Evolutionary conservation across 2,888 invertebrate species (phyloP).

Genomic region (Griposia aprilina): DNA sequence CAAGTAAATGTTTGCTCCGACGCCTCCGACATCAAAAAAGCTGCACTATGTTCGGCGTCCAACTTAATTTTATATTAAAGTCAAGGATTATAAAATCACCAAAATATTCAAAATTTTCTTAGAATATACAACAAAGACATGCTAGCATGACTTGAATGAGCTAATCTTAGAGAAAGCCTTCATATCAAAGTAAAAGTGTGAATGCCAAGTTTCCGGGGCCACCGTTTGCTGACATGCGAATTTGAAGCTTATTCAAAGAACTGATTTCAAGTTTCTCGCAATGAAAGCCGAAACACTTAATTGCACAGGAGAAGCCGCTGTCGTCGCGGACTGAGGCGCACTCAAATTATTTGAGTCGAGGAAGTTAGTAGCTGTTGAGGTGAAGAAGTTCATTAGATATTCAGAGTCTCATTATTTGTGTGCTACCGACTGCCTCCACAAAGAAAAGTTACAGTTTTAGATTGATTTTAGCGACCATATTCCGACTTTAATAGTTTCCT

Average conservation of each 20-base stretch:
- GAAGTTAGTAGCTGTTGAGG: conserved; percentile 74
- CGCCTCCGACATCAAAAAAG: background rate
- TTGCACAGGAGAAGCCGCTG: conserved; percentile 76
- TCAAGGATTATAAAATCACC: background rate
- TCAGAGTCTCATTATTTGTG: conserved; percentile 80
- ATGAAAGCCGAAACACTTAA: conserved; percentile 83
- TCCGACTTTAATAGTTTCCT: conserved; percentile 71
- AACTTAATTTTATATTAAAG: conserved; percentile 20
- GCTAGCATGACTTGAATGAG: conserved; percentile 36
- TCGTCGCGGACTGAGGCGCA: conserved; percentile 71
- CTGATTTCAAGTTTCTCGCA: conserved; percentile 79
- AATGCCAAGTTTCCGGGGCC: conserved; percentile 54
- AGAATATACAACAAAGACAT: conserved; percentile 13
- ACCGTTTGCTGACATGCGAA: conserved; percentile 66
- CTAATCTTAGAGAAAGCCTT: conserved; percentile 40
- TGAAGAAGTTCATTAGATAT: conserved; percentile 82
- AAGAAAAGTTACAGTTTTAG: conserved; percentile 74
- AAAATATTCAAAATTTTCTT: background rate
- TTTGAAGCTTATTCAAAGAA: conserved; percentile 76
- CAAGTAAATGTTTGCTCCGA: background rate
- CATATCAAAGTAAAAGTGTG: conserved; percentile 53
- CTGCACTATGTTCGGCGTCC: background rate
- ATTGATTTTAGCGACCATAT: conserved; percentile 77
- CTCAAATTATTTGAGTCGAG: conserved; percentile 78
- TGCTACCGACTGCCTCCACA: conserved; percentile 62